Evolutionary conservation across 1,140 invertebrate genomes (phyloP), one percentile per base, ranked within the genome.

Genomic region (Piezodorus guildinii): DNA sequence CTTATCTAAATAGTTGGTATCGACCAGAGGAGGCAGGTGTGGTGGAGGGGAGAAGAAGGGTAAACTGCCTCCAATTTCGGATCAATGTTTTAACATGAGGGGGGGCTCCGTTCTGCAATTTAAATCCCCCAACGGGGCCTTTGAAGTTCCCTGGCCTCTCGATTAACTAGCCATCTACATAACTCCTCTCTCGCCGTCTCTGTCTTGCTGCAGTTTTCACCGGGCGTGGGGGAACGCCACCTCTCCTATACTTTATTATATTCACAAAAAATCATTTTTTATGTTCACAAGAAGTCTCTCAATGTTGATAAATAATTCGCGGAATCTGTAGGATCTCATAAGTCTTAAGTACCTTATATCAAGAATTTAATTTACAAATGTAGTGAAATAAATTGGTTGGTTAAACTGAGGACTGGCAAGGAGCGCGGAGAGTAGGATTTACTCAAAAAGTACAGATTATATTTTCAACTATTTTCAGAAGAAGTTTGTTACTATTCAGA

Each of bases 61-160:
- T 66, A 66, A 68, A 66, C 63, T 67, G 63, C 67, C 65, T 68
- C 69, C 67, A 68, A 68, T 69, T 69, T 66, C 69, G 63, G 69
- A 69, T 69, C 68, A 69, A 69, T 69, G 68, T 69, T 69, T 69
- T 69, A 68, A 69, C 68, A 69, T 69, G 68, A 69, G 68, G 62
- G 49, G 19, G 66, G 46, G 52, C 17, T 52, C 60, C 63, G 68
- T 66, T 69, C 68, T 69, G 68, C 68, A 69, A 69, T 69, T 69
- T 69, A 69, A 69, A 69, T 69, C 67, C 17, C 56, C 45, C 62
- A n/a, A 17, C 30, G 15, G 54, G 54, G 23, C n/a, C 58, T 60
- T 43, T 60, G 58, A 43, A 44, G 58, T 60, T 17, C 3, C 25
- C 30, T 30, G 39, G n/a, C 58, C 23, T 25, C 52, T 56, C 52